phyloP scores from a whole-genome alignment of 2,888 invertebrate genomes.

The Eupithecia exiguata region DNA sequence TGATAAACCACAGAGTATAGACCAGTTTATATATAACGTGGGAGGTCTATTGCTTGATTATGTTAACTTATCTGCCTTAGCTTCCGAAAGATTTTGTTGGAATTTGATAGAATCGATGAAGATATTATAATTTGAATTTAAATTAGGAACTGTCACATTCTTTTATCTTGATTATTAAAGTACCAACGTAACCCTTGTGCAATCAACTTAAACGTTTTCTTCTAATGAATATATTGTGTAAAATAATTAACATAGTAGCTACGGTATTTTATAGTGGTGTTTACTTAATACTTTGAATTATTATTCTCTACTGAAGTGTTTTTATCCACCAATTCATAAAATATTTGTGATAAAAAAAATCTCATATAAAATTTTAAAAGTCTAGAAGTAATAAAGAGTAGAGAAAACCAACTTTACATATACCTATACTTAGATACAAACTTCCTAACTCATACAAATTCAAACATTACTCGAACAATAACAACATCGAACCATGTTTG shows the following conservation, averaged over 20 bases:
- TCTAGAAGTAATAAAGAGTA: neutral
- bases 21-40: constrained; percentile 33
- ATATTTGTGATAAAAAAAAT: neutral
- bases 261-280: neutral
- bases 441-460: constrained; percentile 21
- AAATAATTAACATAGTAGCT: neutral
- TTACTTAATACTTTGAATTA: neutral
- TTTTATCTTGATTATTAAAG: constrained; percentile 5
- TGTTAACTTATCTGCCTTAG: constrained; percentile 16
- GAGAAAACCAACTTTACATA: neutral
- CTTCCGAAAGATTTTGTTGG: constrained; percentile 11
- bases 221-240: neutral
- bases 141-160: constrained; percentile 27
- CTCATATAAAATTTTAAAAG: neutral
- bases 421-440: neutral
- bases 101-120: constrained; percentile 25
- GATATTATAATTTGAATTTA: constrained; percentile 27
- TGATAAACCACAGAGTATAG: constrained; percentile 21
- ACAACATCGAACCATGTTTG: constrained; percentile 11
- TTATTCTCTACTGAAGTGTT: neutral
- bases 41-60: constrained; percentile 41
- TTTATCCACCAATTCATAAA: neutral
- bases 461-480: constrained; percentile 12
- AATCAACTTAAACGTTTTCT: neutral
- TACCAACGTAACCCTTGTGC: neutral